Base-by-base conservation (phyloP, 2,797 vertebrate species). In the Myotis daubentonii region DNA sequence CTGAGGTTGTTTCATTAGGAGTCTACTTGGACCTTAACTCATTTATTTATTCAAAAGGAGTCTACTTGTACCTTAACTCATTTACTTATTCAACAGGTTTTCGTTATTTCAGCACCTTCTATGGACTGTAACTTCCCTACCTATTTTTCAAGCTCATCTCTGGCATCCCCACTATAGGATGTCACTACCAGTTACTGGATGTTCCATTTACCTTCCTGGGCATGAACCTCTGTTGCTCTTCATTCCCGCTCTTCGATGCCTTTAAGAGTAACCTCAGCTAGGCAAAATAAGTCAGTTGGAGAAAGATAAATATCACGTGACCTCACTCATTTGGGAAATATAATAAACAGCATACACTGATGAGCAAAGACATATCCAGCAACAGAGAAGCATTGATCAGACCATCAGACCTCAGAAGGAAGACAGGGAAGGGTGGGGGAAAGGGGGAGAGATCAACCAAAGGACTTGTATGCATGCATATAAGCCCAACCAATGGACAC, bases 1-100 rank as follows among this genome's bases (percentile, higher is more conserved):
- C 25, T 76, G 38, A 93, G 23, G 28, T 38, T 33, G 1, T 62
- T 81, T 68, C 28, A 11, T 81, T 49, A 87, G 28, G 72, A 84
- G 91, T n/a, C 28, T 65, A 38, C 33, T 16, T 72, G 68, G 70
- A 66, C 49, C 53, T 91, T 60, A 57, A 19, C 36, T 79, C 53
- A 66, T 33, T 94, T 33, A 62, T 22, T 95, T 86, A 91, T 84
- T 91, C 19, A 57, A 74, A n/a, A 87, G 28, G 72, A 84, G 91
- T n/a, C 28, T 65, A 38, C 33, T 16, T 72, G 68, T 65, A 66
- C 49, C 53, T 91, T 60, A 57, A 19, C 36, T 79, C 53, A 66
- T 33, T 94, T 33, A 62, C 25, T 95, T 86, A 91, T 84, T 91
- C 19, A 57, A 74, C 1, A 65, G 20, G 55, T n/a, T 89, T 90